phyloP scores from a whole-genome alignment of 1,140 invertebrate species.

The Scaptomyza graminum region DNA sequence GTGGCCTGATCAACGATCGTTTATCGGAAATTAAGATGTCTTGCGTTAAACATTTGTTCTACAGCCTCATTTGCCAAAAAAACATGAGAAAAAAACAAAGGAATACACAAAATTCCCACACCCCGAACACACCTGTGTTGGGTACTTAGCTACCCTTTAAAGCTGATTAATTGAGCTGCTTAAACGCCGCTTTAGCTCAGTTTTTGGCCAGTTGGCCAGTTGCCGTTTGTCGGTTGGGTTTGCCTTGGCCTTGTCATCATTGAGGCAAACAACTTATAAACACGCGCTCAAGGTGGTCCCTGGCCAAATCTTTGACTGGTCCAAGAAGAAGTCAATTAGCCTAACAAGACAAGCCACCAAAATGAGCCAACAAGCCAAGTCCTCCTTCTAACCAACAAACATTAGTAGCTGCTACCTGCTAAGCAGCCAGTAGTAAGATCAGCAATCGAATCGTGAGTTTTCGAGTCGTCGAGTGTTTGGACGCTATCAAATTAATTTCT shows the following conservation, averaged over 20 bases:
- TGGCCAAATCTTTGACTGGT: slow-evolving; percentile 22
- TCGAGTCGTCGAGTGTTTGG: slow-evolving; percentile 26
- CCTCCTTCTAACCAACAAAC: slow-evolving; percentile 17
- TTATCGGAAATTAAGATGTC: slow-evolving; percentile 31
- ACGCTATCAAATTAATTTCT: slow-evolving; percentile 67
- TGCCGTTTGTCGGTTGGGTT: slow-evolving; percentile 4
- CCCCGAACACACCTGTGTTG: slow-evolving; percentile 43
- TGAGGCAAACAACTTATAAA: slow-evolving; percentile 51
- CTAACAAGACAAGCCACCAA: slow-evolving; percentile 72
- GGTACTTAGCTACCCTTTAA: slow-evolving; percentile 52
- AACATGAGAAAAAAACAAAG: not conserved
- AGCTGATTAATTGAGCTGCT: slow-evolving; percentile 76
- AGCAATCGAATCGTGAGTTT: slow-evolving; percentile 1
- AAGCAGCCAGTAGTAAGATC: too few species aligned
- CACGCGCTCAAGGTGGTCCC: slow-evolving; percentile 65
- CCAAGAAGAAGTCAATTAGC: slow-evolving; percentile 72
- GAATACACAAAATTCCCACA: slow-evolving; percentile 48
- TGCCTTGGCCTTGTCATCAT: slow-evolving; percentile 57
- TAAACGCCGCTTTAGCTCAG: slow-evolving; percentile 40
- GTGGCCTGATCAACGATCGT: slow-evolving; percentile 1
- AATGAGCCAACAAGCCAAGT: slow-evolving; percentile 17
- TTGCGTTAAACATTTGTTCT: slow-evolving; percentile 1
- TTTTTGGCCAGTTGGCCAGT: slow-evolving; percentile 6
- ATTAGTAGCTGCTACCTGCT: slow-evolving; percentile 2
- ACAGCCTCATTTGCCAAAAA: slow-evolving; percentile 13